These are phyloP conservation scores for Fragum sueziense DNA, from an alignment of 2,888 invertebrate species.

Conservation along the genomic window DNA sequence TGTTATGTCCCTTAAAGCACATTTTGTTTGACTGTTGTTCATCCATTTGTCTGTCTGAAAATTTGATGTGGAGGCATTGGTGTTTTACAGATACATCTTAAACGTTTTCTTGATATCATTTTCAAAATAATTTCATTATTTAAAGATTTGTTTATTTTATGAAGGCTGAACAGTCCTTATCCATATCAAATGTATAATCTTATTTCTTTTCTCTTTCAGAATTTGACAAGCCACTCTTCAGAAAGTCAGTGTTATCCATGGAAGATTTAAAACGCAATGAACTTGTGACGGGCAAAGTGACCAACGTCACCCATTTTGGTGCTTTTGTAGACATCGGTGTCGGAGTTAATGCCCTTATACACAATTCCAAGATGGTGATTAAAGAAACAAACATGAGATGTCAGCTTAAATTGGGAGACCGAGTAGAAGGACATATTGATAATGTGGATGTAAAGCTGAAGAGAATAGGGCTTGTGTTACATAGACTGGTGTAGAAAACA, in stretches of 20 bases:
- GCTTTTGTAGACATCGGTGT: constrained; percentile 90
- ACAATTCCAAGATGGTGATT: constrained; percentile 82
- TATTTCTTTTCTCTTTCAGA: constrained; percentile 79
- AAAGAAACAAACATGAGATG: constrained; percentile 39
- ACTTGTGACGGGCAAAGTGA: constrained; percentile 87
- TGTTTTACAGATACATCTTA: no score
- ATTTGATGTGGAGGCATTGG: no score
- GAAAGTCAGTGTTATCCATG: constrained; percentile 87
- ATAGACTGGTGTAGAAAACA: background rate
- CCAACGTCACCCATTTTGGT: constrained; percentile 94
- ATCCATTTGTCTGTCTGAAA: no score
- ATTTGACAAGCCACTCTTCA: constrained; percentile 89
- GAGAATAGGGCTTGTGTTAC: constrained; percentile 61
- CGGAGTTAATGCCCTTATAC: constrained; percentile 80
- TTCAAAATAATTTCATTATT: no score
- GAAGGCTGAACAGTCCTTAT: no score
- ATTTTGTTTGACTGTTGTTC: no score
- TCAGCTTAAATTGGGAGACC: constrained; percentile 74
- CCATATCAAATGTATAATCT: no score
- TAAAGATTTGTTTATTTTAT: no score
- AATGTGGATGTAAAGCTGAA: constrained; percentile 66
- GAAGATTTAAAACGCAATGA: constrained; percentile 85
- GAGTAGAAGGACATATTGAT: constrained; percentile 72
- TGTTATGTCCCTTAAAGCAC: no score
- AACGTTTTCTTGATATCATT: no score